These are phyloP conservation scores for Periphyllus acericola DNA, from an alignment of 2,888 invertebrate genomes.

Conservation along the genomic window DNA sequence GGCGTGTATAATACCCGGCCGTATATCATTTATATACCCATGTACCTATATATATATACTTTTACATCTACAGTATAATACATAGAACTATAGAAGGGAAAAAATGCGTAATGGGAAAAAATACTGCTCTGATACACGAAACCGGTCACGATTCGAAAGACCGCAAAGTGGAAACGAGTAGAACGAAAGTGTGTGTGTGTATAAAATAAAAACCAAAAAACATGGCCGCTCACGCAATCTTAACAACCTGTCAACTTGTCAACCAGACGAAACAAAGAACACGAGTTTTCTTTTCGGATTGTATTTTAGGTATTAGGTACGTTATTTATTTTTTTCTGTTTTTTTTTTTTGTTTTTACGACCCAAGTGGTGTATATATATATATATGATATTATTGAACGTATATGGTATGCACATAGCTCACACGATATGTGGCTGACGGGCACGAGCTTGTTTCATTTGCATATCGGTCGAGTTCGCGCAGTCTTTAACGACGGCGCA, in stretches of 20 bases:
- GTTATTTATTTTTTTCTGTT: slow-evolving; percentile 19
- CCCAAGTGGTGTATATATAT: neutral
- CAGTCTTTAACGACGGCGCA: neutral
- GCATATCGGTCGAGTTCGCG: slow-evolving; percentile 6
- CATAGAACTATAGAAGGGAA: neutral
- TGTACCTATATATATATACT: neutral
- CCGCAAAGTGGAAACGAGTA: slow-evolving; percentile 28
- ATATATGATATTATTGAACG: neutral
- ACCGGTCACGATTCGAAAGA: slow-evolving; percentile 51
- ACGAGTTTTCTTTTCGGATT: slow-evolving; percentile 6
- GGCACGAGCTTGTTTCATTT: slow-evolving; percentile 5
- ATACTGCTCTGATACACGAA: slow-evolving; percentile 4
- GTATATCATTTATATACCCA: neutral
- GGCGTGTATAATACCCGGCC: slow-evolving; percentile 16
- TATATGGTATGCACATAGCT: neutral
- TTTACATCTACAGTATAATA: neutral
- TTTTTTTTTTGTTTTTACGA: slow-evolving; percentile 35
- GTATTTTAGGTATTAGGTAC: neutral
- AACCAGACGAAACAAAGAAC: slow-evolving; percentile 51
- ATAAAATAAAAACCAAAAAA: slow-evolving; percentile 42
- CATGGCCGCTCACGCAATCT: slow-evolving; percentile 26
- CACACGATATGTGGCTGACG: neutral
- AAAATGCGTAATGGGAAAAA: slow-evolving; percentile 25
- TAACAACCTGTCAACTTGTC: slow-evolving; percentile 59
- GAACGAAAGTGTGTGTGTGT: neutral